Evolutionary conservation across 2,797 vertebrate genomes (phyloP).

Genomic region (Cetoscarus ocellatus): DNA sequence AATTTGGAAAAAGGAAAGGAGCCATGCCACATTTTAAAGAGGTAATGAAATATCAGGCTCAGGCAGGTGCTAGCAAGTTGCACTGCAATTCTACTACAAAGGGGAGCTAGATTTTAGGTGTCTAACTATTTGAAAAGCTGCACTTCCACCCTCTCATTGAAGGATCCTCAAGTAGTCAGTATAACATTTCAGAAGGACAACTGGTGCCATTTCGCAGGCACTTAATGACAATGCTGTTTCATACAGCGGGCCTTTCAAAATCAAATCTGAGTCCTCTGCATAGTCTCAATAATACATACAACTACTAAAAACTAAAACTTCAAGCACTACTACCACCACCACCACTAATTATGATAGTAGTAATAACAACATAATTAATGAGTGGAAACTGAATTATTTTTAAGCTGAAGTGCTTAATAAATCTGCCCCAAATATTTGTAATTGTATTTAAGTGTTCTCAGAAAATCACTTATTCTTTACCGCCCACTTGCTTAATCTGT

Average conservation of each 20-base stretch:
- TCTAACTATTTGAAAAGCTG: not conserved
- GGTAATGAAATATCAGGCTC: not conserved
- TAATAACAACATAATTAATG: no score
- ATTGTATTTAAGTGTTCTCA: no score
- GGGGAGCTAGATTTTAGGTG: not conserved
- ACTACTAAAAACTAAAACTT: no score
- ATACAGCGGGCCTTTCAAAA: not conserved
- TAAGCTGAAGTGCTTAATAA: no score
- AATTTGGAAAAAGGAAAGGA: no score
- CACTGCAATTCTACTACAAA: not conserved
- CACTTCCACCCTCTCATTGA: not conserved
- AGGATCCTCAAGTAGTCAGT: not conserved
- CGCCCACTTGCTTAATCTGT: no score
- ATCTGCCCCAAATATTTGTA: no score
- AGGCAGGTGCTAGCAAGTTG: not conserved
- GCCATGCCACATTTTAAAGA: not conserved
- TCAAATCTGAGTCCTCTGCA: not conserved
- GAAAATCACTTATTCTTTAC: no score
- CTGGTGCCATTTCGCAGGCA: not conserved
- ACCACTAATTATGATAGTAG: no score
- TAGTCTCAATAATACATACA: no score
- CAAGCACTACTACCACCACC: no score
- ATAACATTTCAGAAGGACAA: not conserved
- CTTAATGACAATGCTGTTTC: not conserved
- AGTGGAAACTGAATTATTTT: no score